phyloP scores from a whole-genome alignment of 1,140 invertebrate genomes.

The Yoshiicerus persimilis region DNA sequence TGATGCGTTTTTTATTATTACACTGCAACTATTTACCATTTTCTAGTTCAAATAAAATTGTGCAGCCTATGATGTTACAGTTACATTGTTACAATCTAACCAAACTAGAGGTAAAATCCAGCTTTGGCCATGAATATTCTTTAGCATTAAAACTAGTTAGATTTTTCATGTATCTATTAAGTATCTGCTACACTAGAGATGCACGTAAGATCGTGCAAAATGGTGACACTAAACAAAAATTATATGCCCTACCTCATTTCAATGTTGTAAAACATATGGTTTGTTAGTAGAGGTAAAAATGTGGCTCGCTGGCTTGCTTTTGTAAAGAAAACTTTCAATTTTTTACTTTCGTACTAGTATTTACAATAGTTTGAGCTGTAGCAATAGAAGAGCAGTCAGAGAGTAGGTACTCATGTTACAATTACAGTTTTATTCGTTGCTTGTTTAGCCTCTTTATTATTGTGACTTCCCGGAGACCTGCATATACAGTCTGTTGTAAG shows the following conservation, averaged over 20 bases:
- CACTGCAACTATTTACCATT: background rate
- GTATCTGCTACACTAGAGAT: too few relatives aligned
- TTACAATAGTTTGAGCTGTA: background rate
- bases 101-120: too few relatives aligned
- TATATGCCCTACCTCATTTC: background rate
- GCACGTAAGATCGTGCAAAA: background rate
- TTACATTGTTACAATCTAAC: background rate
- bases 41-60: too few relatives aligned
- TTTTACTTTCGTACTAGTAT: background rate
- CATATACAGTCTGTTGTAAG: background rate
- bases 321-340: background rate
- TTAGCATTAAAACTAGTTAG: background rate
- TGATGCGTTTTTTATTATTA: background rate
- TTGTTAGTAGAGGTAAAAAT: background rate
- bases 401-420: background rate
- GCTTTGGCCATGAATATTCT: background rate
- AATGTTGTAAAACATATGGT: background rate
- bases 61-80: background rate
- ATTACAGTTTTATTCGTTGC: background rate
- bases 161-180: background rate
- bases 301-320: background rate
- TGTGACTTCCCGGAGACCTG: background rate
- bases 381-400: background rate
- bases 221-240: background rate
- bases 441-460: background rate